Conservation (phyloP, 2,797 vertebrate genomes). For the Ctenosaura bakeri region DNA sequence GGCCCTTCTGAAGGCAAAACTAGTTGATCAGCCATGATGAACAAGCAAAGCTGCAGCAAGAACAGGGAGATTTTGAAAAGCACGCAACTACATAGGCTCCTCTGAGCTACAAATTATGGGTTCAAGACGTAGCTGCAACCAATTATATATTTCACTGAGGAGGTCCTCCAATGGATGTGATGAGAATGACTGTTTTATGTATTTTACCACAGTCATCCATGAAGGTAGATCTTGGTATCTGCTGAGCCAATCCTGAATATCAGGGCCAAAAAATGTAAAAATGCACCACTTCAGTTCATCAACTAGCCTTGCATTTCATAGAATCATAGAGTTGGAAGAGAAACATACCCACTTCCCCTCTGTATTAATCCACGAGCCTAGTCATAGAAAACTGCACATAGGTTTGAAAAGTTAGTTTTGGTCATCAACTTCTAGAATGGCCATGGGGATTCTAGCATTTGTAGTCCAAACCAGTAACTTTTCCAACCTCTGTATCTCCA, state of each 20-base stretch:
- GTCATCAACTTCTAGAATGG: no score
- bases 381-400: neutral
- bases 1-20: constrained; percentile 14
- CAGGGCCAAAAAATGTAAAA: neutral
- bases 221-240: neutral
- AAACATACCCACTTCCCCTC: no score
- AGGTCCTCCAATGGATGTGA: neutral
- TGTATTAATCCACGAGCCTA: neutral
- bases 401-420: no score
- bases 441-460: no score
- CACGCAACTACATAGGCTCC: neutral
- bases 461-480: no score
- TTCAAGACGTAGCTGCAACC: neutral
- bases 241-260: neutral
- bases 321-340: no score
- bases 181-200: constrained; percentile 1
- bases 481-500: no score
- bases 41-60: neutral
- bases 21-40: constrained; percentile 31
- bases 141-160: neutral
- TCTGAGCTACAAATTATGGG: constrained; percentile 9
- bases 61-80: constrained; percentile 5
- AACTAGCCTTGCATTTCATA: neutral
- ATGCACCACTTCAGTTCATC: neutral
- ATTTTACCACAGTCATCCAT: constrained; percentile 1